Conservation (phyloP, 2,797 vertebrate genomes). For the Crax fasciolata region DNA sequence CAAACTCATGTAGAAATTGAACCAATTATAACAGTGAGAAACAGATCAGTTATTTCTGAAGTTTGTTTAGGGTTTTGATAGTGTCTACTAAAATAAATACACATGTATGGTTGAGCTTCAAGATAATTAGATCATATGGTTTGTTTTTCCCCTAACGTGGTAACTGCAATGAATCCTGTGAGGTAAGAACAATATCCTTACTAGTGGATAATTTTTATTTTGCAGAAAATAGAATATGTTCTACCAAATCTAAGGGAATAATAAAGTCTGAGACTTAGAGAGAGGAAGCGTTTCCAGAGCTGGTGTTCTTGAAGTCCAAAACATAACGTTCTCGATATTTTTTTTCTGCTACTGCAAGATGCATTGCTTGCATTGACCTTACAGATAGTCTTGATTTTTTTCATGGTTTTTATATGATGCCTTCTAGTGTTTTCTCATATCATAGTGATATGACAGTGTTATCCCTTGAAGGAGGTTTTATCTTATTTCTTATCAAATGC, state of each 20-base stretch:
- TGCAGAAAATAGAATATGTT: background rate
- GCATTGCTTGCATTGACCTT: background rate
- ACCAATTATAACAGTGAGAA: background rate
- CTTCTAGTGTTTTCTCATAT: too few relatives aligned
- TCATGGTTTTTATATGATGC: background rate
- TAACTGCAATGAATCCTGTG: background rate
- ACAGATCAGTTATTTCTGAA: background rate
- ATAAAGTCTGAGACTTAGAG: background rate
- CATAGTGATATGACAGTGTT: background rate
- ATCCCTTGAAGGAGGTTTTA: background rate
- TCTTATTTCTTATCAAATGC: background rate
- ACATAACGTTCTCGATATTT: background rate
- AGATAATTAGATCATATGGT: background rate
- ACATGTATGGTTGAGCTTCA: background rate
- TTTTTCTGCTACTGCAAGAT: background rate
- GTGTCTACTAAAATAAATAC: background rate
- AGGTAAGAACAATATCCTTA: background rate
- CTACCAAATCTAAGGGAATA: background rate
- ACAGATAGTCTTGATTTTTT: background rate
- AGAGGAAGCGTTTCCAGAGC: background rate
- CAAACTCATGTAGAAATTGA: background rate
- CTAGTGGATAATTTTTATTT: background rate
- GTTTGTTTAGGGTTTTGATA: background rate
- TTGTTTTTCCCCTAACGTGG: background rate
- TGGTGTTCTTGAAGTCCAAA: background rate